Base-by-base conservation (phyloP, 1,140 invertebrate genomes). In the Microplitis mediator region DNA sequence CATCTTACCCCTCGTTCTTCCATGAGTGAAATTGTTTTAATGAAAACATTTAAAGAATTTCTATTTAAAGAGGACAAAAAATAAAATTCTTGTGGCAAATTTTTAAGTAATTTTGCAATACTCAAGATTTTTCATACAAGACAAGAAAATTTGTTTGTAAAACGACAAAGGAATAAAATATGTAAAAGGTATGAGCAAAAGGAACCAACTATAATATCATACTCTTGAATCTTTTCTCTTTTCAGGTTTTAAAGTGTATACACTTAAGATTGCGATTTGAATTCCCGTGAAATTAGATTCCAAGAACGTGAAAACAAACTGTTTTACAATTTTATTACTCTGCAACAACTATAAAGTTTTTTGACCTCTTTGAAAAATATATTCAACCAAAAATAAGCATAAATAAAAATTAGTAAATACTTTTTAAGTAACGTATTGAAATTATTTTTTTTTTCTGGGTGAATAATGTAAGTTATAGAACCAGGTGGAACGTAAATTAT, bases 241-340 rank as follows among this genome's bases (percentile, higher is more conserved):
- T 65, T 36, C 16, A 35, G 34, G 23, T 72, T 56, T 36, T 45
- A 58, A 51, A 60, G 39, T 45, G 39, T 45, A 11, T 45, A 45
- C 8, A 50, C 39, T 58, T 35, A 60, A 73, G 66, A 63, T 73
- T 69, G 56, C 65, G 65, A 69, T 72, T 72, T 72, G 71, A 73
- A 67, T 73, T 73, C 71, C 71, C 62, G 32, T 50, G 71, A 62
- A 69, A 73, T 73, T 73, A 65, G 65, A 73, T 73, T 73, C n/a
- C 65, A 39, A 56, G 56, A 68, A 51, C 62, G 50, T 45, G 65
- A 73, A 56, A 73, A 73, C 56, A 36, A 68, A 73, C 64, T 51
- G 56, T 32, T 34, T 52, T 35, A 23, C 39, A 62, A 67, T 45
- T 70, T 35, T 70, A 60, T 31, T 16, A 11, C 39, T 45, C 39